Base-by-base conservation (phyloP, 35 echinoderm and acorn worm genomes). In the Holothuria glaberrima region DNA sequence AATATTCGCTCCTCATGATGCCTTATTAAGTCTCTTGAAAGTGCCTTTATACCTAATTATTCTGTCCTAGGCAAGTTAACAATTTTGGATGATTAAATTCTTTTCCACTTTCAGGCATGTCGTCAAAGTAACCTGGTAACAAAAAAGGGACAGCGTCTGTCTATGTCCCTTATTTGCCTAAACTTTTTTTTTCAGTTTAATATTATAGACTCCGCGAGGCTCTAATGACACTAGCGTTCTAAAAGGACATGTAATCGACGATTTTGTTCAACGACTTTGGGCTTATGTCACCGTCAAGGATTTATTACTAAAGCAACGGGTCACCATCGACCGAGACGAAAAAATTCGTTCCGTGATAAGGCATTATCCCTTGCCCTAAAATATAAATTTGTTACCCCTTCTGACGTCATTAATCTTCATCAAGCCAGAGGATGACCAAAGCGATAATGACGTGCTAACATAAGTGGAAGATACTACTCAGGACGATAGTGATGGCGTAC, bases 261-360 rank as follows among this genome's bases (percentile, higher is more conserved):
- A 97, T 76, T 97, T 97, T 28, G 89, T 88, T 3, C 89, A 97
- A 44, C 81, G 95, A 24, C 68, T 97, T 9, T 97, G 95, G 95
- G 95, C 95, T 35, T 97, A 93, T 58, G 83, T 97, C 4, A 91
- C 95, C 6, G 93, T 97, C 30, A 97, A 97, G 82, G 90, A 97
- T 24, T 54, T 97, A 12, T 75, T 97, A 9, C 56, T 45, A 27
- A 80, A 91, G 62, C 82, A 88, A 21, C 59, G 60, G 56, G 64
- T 86, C 22, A 63, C 88, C 36, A 63, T 88, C 21, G 48, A 71
- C 19, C 22, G 14, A 5, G 30, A 31, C 0, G 86, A 87, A 67
- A 97, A 94, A 68, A 63, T 21, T 33, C 31, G 6, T 29, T 97
- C 34, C 70, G 80, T 26, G 21, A 84, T 19, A 63, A 57, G 82